Base-by-base conservation (phyloP, 2,113 vertebrate species). In the Nematolebias whitei region DNA sequence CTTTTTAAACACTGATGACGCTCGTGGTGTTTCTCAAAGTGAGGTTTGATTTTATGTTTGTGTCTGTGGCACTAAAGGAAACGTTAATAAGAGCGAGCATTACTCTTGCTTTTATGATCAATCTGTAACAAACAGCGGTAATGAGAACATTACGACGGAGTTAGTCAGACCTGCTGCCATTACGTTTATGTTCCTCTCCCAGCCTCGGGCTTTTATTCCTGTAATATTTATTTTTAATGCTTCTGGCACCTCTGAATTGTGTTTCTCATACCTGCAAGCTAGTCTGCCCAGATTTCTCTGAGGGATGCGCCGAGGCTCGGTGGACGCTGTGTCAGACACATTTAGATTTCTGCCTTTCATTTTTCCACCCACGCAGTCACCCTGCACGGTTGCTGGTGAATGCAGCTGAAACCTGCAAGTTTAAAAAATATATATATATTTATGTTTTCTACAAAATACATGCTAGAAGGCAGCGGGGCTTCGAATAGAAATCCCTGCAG, bases 301-400 rank as follows among this genome's bases (percentile, higher is more conserved):
- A 81, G 85, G 87, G 48, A 87, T 89, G 77, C 73, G 59, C 71
- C 19, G 76, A 70, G 74, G 80, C 83, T 81, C 57, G 20, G 80
- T 84, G 86, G 88, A 89, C 78, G 71, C 78, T 85, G 74, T 90
- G 87, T 91, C 91, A 91, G 85, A 89, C 82, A 86, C 85, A 89
- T 90, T 92, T 90, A 91, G 88, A 92, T 89, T 92, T 83, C 89
- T 91, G 89, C 90, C 89, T 91, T 91, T 91, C 83, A 91, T 92
- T 76, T 85, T 80, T 81, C 89, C 87, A 71, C 90, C 89, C 91
- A 90, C 90, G 77, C 90, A 89, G 80, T 85, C 87, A 85, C 88
- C 78, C 82, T 74, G 80, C 88, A 78, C 84, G 71, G 74, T 87
- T 71, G 85, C 78, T 86, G 78, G 68, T 83, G 90, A 88, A 84